Evolutionary conservation across 1,140 invertebrate genomes (phyloP).

Genomic region (Mactra quadrangularis): DNA sequence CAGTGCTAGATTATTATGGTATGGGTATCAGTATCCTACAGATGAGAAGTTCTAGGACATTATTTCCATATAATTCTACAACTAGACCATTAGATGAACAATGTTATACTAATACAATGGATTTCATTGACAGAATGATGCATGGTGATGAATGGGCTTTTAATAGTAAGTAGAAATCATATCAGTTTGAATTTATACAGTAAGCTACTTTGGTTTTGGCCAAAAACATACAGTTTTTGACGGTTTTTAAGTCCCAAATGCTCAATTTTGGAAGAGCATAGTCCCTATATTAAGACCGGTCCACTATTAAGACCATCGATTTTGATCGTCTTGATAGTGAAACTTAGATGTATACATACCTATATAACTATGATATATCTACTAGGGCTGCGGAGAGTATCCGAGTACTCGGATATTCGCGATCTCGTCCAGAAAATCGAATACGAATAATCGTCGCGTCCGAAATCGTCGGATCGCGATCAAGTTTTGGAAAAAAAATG

Average conservation of each 20-base stretch:
- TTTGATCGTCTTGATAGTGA: no score
- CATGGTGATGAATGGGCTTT: slow-evolving; percentile 50
- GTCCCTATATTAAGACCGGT: no score
- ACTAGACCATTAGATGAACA: slow-evolving; percentile 27
- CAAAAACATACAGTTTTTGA: neutral
- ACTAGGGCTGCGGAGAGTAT: no score
- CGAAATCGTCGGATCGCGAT: no score
- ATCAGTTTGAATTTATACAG: no score
- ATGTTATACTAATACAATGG: slow-evolving; percentile 54
- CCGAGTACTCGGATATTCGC: no score
- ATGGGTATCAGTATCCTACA: slow-evolving; percentile 10
- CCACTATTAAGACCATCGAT: no score
- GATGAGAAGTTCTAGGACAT: slow-evolving; percentile 9
- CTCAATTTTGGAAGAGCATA: neutral
- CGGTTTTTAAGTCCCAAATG: neutral
- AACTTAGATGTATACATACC: no score
- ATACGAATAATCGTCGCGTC: no score
- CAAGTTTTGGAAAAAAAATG: no score
- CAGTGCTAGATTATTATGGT: slow-evolving; percentile 13
- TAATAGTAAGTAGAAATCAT: slow-evolving; percentile 35
- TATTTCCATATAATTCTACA: slow-evolving; percentile 47
- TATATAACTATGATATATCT: no score
- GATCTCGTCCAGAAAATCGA: no score
- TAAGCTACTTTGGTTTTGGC: neutral
- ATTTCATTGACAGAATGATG: slow-evolving; percentile 47